Percentiles rank a stretch among this genome's conserved stretches.
Evolutionary conservation across 2,113 vertebrate genomes (phyloP).

Genomic region (Alligator mississippiensis): DNA sequence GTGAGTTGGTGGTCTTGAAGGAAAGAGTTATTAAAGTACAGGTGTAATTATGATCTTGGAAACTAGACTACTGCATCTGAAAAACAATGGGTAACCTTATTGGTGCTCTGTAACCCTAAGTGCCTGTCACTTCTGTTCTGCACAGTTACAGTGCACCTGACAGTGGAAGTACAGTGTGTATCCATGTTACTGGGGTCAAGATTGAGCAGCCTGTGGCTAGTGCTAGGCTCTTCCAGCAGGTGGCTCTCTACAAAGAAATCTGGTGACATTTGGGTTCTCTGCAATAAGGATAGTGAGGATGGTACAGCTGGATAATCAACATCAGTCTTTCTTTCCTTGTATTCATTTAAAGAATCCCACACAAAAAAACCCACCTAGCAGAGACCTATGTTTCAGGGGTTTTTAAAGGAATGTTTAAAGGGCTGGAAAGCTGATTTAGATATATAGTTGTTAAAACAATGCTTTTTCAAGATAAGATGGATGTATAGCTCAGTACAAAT

Average conservation of each 20-base stretch:
- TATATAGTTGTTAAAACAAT: not conserved
- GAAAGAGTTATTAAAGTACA: not conserved
- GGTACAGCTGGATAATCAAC: not conserved
- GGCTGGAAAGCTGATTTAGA: not conserved
- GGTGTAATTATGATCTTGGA: not conserved
- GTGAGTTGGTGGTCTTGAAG: not conserved
- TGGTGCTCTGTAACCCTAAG: not conserved
- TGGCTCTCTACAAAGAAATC: not conserved
- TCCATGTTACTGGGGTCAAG: not conserved
- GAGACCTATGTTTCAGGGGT: not conserved
- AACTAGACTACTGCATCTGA: not conserved
- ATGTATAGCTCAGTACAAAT: not conserved
- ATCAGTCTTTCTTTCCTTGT: not conserved
- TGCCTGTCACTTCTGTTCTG: not conserved
- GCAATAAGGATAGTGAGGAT: not conserved
- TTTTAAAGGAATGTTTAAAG: not conserved
- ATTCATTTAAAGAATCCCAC: not conserved
- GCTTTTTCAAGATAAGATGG: not conserved
- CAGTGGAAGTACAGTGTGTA: not conserved
- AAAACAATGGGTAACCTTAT: not conserved
- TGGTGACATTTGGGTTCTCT: not conserved
- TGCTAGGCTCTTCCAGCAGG: not conserved
- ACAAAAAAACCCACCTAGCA: not conserved
- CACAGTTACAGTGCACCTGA: not conserved
- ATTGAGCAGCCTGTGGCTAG: not conserved